These are phyloP conservation scores for Mactromeris polynyma DNA, from an alignment of 2,888 invertebrate species.

Conservation along the genomic window DNA sequence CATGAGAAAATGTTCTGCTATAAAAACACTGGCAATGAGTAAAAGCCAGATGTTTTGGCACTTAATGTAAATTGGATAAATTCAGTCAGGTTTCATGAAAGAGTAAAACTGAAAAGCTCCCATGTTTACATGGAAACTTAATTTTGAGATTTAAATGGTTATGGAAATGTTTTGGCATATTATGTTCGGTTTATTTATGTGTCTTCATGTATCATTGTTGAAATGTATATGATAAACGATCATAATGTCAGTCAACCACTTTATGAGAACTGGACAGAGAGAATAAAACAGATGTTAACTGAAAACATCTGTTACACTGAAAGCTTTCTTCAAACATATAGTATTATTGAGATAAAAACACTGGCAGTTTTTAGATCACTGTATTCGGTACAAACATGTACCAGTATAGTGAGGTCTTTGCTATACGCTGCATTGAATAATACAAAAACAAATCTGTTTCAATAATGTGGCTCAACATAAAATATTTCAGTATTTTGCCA, in stretches of 20 bases:
- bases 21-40: constrained; percentile 23
- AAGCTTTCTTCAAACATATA: not conserved
- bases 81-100: not conserved
- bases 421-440: too few relatives aligned
- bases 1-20: constrained; percentile 19
- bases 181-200: not conserved
- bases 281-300: constrained; percentile 5
- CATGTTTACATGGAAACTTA: not conserved
- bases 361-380: too few relatives aligned
- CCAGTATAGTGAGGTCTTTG: too few relatives aligned
- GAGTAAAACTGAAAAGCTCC: not conserved
- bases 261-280: not conserved
- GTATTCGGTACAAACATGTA: too few relatives aligned
- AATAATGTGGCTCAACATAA: too few relatives aligned
- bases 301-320: not conserved
- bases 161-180: not conserved
- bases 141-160: not conserved
- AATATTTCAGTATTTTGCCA: too few relatives aligned
- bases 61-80: constrained; percentile 17
- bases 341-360: not conserved
- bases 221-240: constrained; percentile 5
- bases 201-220: not conserved
- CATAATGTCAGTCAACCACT: constrained; percentile 5
- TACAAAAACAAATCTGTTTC: too few relatives aligned
- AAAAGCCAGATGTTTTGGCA: constrained; percentile 40